A percentile compares a stretch with the other conserved stretches of the same genome.
Conservation (phyloP, 2,888 invertebrate species). For the Drosophila buzzatii region DNA sequence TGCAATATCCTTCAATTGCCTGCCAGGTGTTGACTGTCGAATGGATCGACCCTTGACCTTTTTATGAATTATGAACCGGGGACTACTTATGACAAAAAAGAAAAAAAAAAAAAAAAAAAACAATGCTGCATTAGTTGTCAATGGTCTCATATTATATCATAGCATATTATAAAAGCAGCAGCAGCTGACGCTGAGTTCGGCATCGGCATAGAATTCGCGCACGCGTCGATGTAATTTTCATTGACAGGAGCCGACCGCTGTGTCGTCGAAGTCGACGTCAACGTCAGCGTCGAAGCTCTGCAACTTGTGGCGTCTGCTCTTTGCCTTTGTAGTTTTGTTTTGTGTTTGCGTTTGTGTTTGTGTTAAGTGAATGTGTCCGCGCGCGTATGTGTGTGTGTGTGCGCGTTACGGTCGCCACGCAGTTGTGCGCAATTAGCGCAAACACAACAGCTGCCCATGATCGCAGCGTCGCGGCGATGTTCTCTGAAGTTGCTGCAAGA, state of each 20-base stretch:
- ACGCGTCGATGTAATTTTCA: constrained; percentile 49
- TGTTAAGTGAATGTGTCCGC: constrained; percentile 10
- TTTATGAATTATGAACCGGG: constrained; percentile 65
- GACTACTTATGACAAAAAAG: constrained; percentile 30
- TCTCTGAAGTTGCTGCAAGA: constrained; percentile 15
- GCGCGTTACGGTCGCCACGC: constrained; percentile 50
- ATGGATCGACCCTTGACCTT: constrained; percentile 69
- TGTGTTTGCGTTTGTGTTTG: constrained; percentile 18
- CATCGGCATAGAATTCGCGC: constrained; percentile 36
- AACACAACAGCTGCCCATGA: constrained; percentile 65
- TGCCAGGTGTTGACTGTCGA: constrained; percentile 48
- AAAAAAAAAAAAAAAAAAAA: neutral
- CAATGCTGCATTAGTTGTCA: constrained; percentile 36
- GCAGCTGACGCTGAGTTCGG: constrained; percentile 23
- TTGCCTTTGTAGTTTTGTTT: constrained; percentile 9
- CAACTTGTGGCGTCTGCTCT: constrained; percentile 49
- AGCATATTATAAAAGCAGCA: constrained; percentile 5
- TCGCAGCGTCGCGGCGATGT: constrained; percentile 10
- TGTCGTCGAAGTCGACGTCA: constrained; percentile 8
- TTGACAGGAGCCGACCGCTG: constrained; percentile 33
- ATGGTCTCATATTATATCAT: constrained; percentile 18
- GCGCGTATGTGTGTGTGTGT: constrained; percentile 8
- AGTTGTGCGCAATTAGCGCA: constrained; percentile 77
- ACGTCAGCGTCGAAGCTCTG: constrained; percentile 21
- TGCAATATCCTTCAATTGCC: constrained; percentile 31